Base-by-base conservation (phyloP, 2,797 vertebrate genomes). In the Petrocephalus schoutedeni region DNA sequence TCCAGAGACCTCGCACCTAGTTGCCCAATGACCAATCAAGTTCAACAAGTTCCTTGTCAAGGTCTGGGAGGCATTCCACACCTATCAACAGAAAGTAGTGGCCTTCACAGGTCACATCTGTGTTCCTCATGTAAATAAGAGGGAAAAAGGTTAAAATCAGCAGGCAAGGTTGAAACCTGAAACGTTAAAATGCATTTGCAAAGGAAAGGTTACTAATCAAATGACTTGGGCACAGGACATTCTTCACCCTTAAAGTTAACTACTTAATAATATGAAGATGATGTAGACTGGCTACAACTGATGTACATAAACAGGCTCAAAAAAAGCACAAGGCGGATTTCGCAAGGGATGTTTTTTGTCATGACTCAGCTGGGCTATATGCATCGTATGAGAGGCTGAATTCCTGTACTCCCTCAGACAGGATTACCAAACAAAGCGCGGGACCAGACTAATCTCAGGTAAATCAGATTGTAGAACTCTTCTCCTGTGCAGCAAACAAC, bases 391-490 rank as follows among this genome's bases (percentile, higher is more conserved):
- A 80, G 2, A 49, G 45, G 49, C 45, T 83, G 77, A 83, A 49
- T 23, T 83, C 6, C 41, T 53, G 8, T n/a, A 83, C 45, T 23
- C 51, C 83, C 45, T 32, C 53, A 85, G 83, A 28, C 53, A 54
- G 53, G 83, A 85, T 87, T 61, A 49, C 58, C 21, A 10, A 45
- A 64, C 86, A 86, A 86, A 56, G 54, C 84, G 7, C 19, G 23
- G 21, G 23, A 85, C 23, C 53, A 85, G 21, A 85, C 83, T 85
- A 85, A 85, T 85, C 53, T 85, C 53, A 32, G 49, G 19, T 85
- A 85, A 74, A 85, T 85, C 83, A 32, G 53, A 85, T 85, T 85
- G 53, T 21, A 54, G 10, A 56, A 32, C n/a, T 83, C 67, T 82
- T 77, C 36, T 77, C 49, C 77, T 83, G 77, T 53, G n/a, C 77